These are phyloP conservation scores for Erethizon dorsatum DNA, from an alignment of 2,797 vertebrate genomes.

Conservation along the genomic window DNA sequence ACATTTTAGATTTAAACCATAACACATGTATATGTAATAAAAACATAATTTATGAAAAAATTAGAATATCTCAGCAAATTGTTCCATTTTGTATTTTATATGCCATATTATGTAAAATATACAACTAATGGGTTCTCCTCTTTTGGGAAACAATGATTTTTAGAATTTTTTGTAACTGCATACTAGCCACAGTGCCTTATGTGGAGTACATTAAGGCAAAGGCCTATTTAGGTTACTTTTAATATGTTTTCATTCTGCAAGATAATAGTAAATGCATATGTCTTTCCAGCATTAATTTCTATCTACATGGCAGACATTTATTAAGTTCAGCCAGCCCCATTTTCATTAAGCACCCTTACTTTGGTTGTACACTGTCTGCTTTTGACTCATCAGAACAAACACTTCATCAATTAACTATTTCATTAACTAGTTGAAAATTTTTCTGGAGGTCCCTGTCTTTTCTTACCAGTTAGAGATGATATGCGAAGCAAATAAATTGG, in stretches of 20 bases:
- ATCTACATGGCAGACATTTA: slow-evolving; percentile 83
- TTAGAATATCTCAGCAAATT: neutral
- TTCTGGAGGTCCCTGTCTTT: slow-evolving; percentile 86
- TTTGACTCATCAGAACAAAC: slow-evolving; percentile 86
- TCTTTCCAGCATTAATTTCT: slow-evolving; percentile 82
- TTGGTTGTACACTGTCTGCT: slow-evolving; percentile 86
- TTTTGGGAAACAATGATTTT: slow-evolving; percentile 65
- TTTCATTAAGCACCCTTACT: slow-evolving; percentile 88
- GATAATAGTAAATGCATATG: slow-evolving; percentile 81
- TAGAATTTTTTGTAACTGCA: slow-evolving; percentile 47
- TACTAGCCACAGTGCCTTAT: neutral
- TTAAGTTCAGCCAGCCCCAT: slow-evolving; percentile 77
- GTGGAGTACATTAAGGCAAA: slow-evolving; percentile 70
- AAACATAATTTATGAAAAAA: slow-evolving; percentile 36
- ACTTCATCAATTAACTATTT: slow-evolving; percentile 92
- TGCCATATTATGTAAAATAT: slow-evolving; percentile 39
- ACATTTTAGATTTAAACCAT: neutral
- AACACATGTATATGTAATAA: neutral
- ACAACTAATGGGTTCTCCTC: neutral
- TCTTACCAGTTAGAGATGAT: slow-evolving; percentile 86
- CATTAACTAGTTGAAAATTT: slow-evolving; percentile 91
- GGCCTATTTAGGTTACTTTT: slow-evolving; percentile 77
- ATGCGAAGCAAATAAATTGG: slow-evolving; percentile 88
- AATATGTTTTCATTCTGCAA: slow-evolving; percentile 80
- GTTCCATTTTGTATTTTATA: slow-evolving; percentile 45